These are phyloP conservation scores for Hippopotamyrus pictus DNA, from an alignment of 2,797 vertebrate genomes.

Conservation along the genomic window DNA sequence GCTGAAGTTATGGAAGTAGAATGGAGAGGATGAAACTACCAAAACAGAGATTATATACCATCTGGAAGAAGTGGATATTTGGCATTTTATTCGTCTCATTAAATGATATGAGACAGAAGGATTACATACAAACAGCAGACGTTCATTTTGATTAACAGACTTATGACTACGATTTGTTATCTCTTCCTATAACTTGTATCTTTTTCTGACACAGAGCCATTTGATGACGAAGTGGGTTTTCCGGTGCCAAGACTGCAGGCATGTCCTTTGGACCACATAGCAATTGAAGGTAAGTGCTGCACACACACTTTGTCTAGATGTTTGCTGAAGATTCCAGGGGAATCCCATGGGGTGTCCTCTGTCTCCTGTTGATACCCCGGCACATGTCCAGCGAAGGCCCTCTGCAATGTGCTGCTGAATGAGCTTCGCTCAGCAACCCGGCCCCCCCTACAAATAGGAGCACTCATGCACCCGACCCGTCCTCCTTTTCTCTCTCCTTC, in stretches of 20 bases:
- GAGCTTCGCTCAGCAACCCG: background rate
- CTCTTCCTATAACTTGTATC: background rate
- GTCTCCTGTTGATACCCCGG: background rate
- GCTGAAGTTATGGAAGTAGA: background rate
- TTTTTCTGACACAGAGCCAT: background rate
- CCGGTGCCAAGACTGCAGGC: background rate
- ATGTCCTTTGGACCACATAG: background rate
- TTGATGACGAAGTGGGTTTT: background rate
- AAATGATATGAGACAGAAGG: slow-evolving; percentile 4
- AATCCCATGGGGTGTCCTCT: background rate
- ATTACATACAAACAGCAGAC: slow-evolving; percentile 11
- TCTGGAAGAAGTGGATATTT: slow-evolving; percentile 2
- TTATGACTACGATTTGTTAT: background rate
- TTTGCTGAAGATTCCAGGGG: background rate
- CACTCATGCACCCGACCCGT: background rate
- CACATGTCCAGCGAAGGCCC: background rate
- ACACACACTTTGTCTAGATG: background rate
- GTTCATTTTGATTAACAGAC: background rate
- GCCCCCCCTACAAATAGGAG: background rate
- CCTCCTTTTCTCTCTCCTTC: background rate
- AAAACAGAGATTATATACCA: background rate
- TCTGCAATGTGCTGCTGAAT: background rate
- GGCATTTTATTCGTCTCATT: background rate
- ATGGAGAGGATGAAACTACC: background rate
- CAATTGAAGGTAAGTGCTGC: background rate